phyloP scores from a whole-genome alignment of 2,797 vertebrate species.

The Helarctos malayanus region DNA sequence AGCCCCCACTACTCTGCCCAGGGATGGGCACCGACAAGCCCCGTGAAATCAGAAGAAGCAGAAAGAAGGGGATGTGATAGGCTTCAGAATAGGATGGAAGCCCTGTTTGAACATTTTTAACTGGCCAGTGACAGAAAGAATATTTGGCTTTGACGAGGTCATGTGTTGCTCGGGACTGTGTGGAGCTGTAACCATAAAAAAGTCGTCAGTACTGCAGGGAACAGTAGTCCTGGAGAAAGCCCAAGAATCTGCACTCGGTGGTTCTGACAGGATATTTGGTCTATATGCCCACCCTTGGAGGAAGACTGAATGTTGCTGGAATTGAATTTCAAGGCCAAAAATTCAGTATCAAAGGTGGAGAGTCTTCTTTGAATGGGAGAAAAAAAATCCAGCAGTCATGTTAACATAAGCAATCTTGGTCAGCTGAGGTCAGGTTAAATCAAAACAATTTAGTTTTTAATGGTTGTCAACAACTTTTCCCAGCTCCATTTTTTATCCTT shows the following conservation, averaged over 20 bases:
- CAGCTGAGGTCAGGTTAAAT: slow-evolving; percentile 3
- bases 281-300: background rate
- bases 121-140: background rate
- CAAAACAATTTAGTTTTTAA: background rate
- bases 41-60: background rate
- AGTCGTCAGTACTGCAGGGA: background rate
- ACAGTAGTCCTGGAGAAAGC: background rate
- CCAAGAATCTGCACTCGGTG: background rate
- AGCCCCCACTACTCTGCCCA: background rate
- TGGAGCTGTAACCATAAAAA: background rate
- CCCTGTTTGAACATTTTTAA: background rate
- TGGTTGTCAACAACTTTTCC: background rate
- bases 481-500: background rate
- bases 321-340: slow-evolving; percentile 26
- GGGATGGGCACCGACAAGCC: background rate
- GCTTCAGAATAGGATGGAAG: background rate
- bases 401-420: background rate
- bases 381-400: background rate
- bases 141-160: background rate
- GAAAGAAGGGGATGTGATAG: background rate
- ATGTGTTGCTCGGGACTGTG: no score
- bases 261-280: background rate
- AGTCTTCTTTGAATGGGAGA: background rate
- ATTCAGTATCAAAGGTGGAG: background rate
- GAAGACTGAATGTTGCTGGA: background rate